Conservation (phyloP, 2,888 invertebrate species). For the Heliothis peltigera region DNA sequence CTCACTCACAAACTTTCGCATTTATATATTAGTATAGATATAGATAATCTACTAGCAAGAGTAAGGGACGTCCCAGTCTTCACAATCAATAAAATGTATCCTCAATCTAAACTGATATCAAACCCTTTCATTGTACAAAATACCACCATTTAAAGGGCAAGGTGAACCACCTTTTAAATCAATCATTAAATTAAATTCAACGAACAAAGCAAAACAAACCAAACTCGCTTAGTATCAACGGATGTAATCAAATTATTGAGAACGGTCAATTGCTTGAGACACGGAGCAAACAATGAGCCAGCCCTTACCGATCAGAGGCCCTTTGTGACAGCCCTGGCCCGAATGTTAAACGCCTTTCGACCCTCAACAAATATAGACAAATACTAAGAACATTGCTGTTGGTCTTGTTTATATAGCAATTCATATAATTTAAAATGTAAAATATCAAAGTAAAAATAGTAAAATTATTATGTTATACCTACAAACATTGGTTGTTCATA, state of each 20-base stretch:
- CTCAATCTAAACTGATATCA: not conserved
- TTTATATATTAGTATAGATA: no score
- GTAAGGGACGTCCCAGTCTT: no score
- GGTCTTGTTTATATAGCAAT: slow-evolving; percentile 23
- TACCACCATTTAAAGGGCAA: slow-evolving; percentile 1
- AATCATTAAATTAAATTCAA: slow-evolving; percentile 49
- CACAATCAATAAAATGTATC: no score
- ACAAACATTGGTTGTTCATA: slow-evolving; percentile 2
- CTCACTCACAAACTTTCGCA: no score
- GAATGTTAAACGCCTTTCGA: slow-evolving; percentile 42
- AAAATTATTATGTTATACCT: not conserved
- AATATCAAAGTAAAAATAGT: slow-evolving; percentile 6
- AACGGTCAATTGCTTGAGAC: slow-evolving; percentile 52
- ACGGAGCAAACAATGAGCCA: slow-evolving; percentile 50
- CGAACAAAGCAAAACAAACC: slow-evolving; percentile 46
- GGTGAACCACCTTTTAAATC: slow-evolving; percentile 30
- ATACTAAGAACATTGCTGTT: slow-evolving; percentile 30
- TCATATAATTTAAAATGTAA: slow-evolving; percentile 2
- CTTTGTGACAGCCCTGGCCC: slow-evolving; percentile 48
- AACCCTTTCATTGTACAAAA: not conserved
- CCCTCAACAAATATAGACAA: slow-evolving; percentile 43
- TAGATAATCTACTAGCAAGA: no score
- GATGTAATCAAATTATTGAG: slow-evolving; percentile 56
- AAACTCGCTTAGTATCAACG: slow-evolving; percentile 27
- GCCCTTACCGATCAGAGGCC: slow-evolving; percentile 52